Conservation (phyloP, 2,888 invertebrate species). For the Pyrgus malvae region DNA sequence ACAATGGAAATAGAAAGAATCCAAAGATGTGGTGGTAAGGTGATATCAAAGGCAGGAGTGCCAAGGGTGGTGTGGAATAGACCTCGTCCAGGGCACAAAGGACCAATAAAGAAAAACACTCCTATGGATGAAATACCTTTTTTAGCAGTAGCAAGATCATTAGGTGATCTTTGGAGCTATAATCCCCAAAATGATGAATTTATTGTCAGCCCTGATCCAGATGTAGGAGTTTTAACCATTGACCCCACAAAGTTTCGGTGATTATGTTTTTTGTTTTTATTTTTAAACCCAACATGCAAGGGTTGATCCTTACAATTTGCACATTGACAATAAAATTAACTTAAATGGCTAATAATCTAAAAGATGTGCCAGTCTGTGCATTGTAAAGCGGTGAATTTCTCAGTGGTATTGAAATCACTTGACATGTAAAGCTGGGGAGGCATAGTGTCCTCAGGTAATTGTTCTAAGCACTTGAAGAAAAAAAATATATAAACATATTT, state of each 20-base stretch:
- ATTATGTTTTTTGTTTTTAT: background rate
- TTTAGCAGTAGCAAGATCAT: conserved; percentile 96
- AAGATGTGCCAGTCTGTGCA: no score
- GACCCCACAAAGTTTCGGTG: conserved; percentile 87
- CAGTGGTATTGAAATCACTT: no score
- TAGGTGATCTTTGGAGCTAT: conserved; percentile 99
- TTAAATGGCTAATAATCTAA: no score
- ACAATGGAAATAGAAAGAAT: conserved; percentile 92
- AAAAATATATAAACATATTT: no score
- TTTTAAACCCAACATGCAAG: no score
- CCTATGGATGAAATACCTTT: conserved; percentile 97
- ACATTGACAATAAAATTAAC: no score
- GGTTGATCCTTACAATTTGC: no score
- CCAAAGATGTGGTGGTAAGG: conserved; percentile 89
- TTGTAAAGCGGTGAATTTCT: no score
- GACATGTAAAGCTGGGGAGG: no score
- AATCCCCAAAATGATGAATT: conserved; percentile 95
- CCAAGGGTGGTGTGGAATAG: conserved; percentile 98
- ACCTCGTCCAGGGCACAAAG: conserved; percentile 88
- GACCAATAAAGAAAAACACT: conserved; percentile 94
- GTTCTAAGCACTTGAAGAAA: no score
- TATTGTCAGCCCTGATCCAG: conserved; percentile 98
- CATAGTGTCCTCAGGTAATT: no score
- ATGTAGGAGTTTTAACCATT: conserved; percentile 92
- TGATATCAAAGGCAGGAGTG: conserved; percentile 89